These are phyloP conservation scores for Scytalopus superciliaris DNA, from an alignment of 2,113 vertebrate genomes.

Conservation along the genomic window DNA sequence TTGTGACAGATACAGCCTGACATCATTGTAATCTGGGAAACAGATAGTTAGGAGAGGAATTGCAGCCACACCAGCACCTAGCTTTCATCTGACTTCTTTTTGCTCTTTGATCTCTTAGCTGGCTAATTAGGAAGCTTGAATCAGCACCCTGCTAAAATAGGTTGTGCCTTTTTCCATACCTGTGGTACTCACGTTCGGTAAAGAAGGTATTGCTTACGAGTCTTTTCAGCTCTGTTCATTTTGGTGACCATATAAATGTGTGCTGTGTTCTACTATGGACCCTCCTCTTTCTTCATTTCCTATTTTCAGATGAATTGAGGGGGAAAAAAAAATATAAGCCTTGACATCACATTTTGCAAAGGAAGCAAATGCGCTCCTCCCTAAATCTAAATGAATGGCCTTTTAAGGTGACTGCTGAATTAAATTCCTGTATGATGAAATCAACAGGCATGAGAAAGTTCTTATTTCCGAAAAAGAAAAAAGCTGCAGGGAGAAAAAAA, in stretches of 20 bases:
- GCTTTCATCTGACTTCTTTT: slow-evolving; percentile 38
- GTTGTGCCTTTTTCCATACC: neutral
- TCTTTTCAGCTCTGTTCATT: neutral
- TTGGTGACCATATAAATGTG: neutral
- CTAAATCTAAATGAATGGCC: slow-evolving; percentile 45
- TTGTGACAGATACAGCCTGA: slow-evolving; percentile 32
- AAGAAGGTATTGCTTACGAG: neutral
- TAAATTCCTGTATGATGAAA: slow-evolving; percentile 60
- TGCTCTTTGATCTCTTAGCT: slow-evolving; percentile 38
- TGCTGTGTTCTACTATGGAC: neutral
- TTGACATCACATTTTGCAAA: slow-evolving; percentile 40
- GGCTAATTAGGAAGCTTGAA: slow-evolving; percentile 30
- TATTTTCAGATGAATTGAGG: slow-evolving; percentile 11
- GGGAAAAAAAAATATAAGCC: neutral
- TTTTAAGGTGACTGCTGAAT: slow-evolving; percentile 63
- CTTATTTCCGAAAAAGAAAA: slow-evolving; percentile 38
- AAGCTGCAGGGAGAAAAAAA: neutral
- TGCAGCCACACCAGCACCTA: slow-evolving; percentile 14
- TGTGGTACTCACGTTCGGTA: neutral
- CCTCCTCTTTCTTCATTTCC: neutral
- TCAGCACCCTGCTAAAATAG: neutral
- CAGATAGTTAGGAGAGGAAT: slow-evolving; percentile 19
- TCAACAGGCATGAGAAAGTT: slow-evolving; percentile 34
- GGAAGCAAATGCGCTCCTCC: slow-evolving; percentile 44
- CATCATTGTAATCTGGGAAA: slow-evolving; percentile 27